phyloP scores from a whole-genome alignment of 2,797 vertebrate species.

The Cichlasoma orientale region DNA sequence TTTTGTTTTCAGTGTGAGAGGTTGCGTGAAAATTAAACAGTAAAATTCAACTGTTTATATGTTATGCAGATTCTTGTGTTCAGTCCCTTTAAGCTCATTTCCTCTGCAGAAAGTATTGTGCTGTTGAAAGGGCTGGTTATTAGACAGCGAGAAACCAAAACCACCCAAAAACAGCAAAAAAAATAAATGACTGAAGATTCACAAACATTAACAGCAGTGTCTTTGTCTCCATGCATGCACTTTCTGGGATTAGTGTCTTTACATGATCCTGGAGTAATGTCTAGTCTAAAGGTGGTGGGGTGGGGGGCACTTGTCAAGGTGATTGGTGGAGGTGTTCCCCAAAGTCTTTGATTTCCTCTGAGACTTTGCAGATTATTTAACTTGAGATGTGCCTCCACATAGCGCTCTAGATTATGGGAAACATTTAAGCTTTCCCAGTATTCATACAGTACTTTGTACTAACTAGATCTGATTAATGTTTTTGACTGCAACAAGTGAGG shows the following conservation, averaged over 20 bases:
- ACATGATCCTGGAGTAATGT: no score
- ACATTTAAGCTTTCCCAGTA: not conserved
- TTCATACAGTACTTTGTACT: not conserved
- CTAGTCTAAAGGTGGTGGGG: not conserved
- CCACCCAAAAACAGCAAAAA: not conserved
- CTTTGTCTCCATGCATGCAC: not conserved
- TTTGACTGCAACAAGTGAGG: not conserved
- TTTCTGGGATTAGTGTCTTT: not conserved
- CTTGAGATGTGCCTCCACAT: not conserved
- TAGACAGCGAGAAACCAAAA: accelerated
- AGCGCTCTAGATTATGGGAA: not conserved
- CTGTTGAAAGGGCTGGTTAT: not conserved
- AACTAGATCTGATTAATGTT: not conserved
- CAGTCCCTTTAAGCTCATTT: not conserved
- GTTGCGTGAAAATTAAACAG: constrained; percentile 72
- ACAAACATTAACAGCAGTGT: not conserved
- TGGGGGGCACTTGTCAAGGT: not conserved
- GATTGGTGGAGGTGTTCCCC: not conserved
- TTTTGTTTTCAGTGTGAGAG: constrained; percentile 64
- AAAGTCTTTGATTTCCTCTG: not conserved
- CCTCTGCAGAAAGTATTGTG: not conserved
- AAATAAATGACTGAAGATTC: not conserved
- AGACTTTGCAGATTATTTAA: not conserved
- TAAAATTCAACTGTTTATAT: constrained; percentile 26
- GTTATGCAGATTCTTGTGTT: not conserved